Conservation (phyloP, 2,113 vertebrate genomes). For the Sprattus sprattus region DNA sequence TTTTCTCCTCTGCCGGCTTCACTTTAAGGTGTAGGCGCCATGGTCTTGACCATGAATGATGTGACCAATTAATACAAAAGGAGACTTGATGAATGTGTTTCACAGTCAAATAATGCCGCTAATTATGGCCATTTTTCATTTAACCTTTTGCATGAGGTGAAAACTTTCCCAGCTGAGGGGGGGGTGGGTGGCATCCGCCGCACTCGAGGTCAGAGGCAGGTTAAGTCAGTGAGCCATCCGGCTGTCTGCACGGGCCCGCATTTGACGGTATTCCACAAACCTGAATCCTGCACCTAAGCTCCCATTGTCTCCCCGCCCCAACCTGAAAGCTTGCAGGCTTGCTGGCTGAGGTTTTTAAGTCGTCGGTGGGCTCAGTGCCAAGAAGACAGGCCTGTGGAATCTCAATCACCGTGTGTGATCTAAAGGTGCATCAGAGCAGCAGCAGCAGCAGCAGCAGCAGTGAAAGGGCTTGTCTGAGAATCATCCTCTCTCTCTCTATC, state of each 20-base stretch:
- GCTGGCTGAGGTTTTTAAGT: not conserved
- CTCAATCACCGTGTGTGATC: constrained; percentile 3
- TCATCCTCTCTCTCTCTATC: not conserved
- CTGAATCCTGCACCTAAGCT: not conserved
- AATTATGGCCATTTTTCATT: constrained; percentile 50
- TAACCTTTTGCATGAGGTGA: constrained; percentile 20
- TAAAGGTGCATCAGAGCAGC: not conserved
- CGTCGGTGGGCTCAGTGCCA: not conserved
- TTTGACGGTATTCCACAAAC: not conserved
- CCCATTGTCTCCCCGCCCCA: not conserved
- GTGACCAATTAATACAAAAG: constrained; percentile 50
- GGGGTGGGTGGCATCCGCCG: constrained; percentile 10
- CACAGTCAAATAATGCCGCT: constrained; percentile 44
- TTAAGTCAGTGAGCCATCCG: constrained; percentile 22
- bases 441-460: not conserved
- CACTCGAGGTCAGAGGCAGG: constrained; percentile 1
- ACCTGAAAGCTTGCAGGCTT: not conserved
- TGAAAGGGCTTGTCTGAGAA: not conserved
- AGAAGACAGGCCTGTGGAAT: not conserved
- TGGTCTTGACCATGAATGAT: constrained; percentile 43
- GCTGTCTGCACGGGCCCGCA: not conserved
- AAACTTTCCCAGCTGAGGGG: not conserved
- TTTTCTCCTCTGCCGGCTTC: constrained; percentile 18
- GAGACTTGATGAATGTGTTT: constrained; percentile 48
- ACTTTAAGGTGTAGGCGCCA: constrained; percentile 40